A percentile compares a stretch with the other conserved stretches of the same genome.
Evolutionary conservation across 2,888 invertebrate species (phyloP).

Genomic region (Tenthredo livida): DNA sequence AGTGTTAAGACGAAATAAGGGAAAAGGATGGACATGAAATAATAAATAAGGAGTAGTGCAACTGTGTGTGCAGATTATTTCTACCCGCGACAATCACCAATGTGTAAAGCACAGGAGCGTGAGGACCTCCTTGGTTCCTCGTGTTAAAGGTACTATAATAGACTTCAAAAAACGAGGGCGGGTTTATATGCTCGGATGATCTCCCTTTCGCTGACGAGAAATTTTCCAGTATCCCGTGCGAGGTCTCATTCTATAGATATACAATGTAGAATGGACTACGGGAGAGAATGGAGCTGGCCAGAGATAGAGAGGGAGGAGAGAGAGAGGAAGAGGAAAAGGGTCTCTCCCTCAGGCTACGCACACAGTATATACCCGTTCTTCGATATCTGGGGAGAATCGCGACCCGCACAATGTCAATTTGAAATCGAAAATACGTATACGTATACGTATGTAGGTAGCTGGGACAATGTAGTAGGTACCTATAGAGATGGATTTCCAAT

Average conservation of each 20-base stretch:
- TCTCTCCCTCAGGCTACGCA: background rate
- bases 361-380: background rate
- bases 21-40: background rate
- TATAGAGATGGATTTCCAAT: background rate
- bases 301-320: background rate
- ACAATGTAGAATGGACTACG: background rate
- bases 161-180: background rate
- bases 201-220: background rate
- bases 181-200: background rate
- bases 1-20: background rate
- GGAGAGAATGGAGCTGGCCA: background rate
- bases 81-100: background rate
- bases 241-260: background rate
- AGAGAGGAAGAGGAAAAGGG: background rate
- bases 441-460: background rate
- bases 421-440: background rate
- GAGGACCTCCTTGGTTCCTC: background rate
- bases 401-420: background rate
- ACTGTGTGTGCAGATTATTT: background rate
- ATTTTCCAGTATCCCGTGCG: background rate
- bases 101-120: background rate
- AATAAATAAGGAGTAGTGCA: constrained; percentile 3
- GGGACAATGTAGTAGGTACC: background rate
- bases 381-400: background rate
- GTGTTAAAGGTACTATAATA: background rate